Evolutionary conservation across 2,888 invertebrate genomes (phyloP).

Genomic region (Sesamia inferens): DNA sequence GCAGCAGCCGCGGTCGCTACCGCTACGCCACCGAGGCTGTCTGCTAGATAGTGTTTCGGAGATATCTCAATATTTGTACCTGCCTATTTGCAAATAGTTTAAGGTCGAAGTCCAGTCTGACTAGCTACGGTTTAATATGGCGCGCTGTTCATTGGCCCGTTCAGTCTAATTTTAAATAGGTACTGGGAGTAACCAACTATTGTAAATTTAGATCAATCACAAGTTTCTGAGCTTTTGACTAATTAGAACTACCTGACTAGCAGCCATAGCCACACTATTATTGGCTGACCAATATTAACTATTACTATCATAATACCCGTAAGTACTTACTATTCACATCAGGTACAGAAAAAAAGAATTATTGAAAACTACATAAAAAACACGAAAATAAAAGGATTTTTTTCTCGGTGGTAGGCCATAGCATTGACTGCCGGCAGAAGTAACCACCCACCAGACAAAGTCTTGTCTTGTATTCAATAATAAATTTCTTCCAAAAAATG

Average conservation of each 20-base stretch:
- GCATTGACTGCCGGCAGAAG: no score
- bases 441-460: no score
- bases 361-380: no score
- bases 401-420: no score
- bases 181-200: background rate
- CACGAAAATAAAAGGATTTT: no score
- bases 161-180: background rate
- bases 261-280: background rate
- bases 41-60: background rate
- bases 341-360: no score
- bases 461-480: slow-evolving; percentile 6
- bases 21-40: no score
- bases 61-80: background rate
- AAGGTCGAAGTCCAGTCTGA: background rate
- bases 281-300: no score
- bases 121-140: slow-evolving; percentile 10
- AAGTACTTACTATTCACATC: no score
- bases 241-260: background rate
- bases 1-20: no score
- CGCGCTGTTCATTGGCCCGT: background rate
- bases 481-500: slow-evolving; percentile 32
- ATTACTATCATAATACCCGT: no score
- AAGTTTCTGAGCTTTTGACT: background rate
- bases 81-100: slow-evolving; percentile 1
- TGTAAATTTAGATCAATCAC: background rate